Conservation (phyloP, 2,888 invertebrate species). For the Cephus pygmeus region DNA sequence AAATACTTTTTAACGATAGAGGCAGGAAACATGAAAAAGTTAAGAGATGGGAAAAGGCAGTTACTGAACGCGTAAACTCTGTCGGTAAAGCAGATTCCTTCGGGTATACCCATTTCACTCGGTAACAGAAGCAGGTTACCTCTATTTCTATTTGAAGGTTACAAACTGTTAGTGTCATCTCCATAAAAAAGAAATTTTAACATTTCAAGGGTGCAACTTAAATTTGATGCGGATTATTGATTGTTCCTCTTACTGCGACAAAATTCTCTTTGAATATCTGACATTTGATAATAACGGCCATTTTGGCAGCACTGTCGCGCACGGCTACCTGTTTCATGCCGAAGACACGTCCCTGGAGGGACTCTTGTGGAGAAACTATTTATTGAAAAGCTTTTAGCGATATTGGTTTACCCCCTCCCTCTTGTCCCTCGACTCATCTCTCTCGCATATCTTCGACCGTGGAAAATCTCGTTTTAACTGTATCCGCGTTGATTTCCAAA, state of each 20-base stretch:
- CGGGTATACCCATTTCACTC: neutral
- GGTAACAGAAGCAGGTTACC: neutral
- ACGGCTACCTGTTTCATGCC: neutral
- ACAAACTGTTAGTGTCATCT: neutral
- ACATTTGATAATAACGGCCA: neutral
- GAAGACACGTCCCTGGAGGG: neutral
- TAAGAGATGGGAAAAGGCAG: neutral
- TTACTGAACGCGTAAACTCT: neutral
- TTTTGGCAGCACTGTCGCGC: neutral
- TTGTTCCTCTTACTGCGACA: neutral
- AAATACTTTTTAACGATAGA: too few relatives aligned
- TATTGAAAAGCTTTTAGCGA: slow-evolving; percentile 55
- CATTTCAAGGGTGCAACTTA: neutral
- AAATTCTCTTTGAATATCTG: neutral
- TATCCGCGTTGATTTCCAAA: neutral
- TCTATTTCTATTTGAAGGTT: neutral
- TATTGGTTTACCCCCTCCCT: slow-evolving; percentile 34
- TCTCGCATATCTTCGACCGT: neutral
- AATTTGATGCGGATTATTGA: neutral
- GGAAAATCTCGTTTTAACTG: neutral
- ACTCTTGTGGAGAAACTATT: slow-evolving; percentile 32
- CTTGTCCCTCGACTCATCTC: neutral
- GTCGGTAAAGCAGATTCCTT: neutral
- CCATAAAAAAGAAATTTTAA: neutral
- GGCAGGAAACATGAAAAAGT: neutral